phyloP scores from a whole-genome alignment of 1,140 invertebrate species.

The Rhopalosiphum padi region DNA sequence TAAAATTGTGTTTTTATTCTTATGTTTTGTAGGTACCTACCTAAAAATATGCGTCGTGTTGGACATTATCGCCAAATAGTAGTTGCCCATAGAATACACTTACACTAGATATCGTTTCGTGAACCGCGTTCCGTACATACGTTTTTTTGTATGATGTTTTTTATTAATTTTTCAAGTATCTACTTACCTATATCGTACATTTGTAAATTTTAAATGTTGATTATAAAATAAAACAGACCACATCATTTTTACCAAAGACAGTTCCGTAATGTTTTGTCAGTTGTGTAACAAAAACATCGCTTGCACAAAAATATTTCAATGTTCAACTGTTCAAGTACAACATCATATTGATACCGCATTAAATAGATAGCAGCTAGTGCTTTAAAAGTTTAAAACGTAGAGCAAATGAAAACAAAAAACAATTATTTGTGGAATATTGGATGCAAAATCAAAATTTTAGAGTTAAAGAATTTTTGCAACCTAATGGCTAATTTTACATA shows the following conservation, averaged over 20 bases:
- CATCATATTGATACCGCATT: background rate
- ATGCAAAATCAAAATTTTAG: background rate
- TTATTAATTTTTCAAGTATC: background rate
- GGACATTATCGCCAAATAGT: background rate
- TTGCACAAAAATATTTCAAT: background rate
- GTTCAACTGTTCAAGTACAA: background rate
- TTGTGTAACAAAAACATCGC: constrained; percentile 5
- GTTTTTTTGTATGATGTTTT: background rate
- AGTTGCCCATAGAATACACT: too few species aligned
- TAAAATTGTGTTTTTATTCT: background rate
- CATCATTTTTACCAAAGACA: background rate
- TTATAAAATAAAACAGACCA: background rate
- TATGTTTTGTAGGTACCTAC: background rate
- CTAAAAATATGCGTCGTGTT: background rate
- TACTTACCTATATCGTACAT: background rate
- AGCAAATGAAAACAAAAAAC: background rate
- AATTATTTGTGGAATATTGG: background rate
- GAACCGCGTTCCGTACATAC: background rate
- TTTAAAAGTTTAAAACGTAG: constrained; percentile 2
- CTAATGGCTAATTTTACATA: too few species aligned
- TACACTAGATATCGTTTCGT: background rate
- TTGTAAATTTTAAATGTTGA: background rate
- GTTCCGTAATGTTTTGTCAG: background rate
- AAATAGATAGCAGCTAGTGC: background rate
- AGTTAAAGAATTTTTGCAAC: too few species aligned